These are phyloP conservation scores for Drosophila macrothrix DNA, from an alignment of 2,888 invertebrate genomes.

Conservation along the genomic window DNA sequence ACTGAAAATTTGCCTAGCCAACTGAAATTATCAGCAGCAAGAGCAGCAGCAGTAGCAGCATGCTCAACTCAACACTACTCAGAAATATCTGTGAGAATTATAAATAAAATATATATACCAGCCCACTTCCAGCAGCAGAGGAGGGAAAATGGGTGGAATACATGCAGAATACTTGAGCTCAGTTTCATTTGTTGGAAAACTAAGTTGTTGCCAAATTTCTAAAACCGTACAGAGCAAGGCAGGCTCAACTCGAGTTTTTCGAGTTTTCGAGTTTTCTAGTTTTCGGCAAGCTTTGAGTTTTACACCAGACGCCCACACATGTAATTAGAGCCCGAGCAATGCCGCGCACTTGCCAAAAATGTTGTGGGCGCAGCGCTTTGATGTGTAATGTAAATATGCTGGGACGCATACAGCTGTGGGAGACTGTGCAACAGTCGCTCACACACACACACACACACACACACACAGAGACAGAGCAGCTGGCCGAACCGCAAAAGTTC, in stretches of 20 bases:
- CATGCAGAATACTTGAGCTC: slow-evolving; percentile 25
- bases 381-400: slow-evolving; percentile 29
- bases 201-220: slow-evolving; percentile 71
- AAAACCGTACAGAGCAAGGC: slow-evolving; percentile 69
- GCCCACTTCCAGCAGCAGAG: slow-evolving; percentile 3
- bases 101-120: slow-evolving; percentile 71
- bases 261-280: slow-evolving; percentile 19
- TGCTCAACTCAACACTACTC: slow-evolving; percentile 40
- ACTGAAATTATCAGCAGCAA: slow-evolving; percentile 64
- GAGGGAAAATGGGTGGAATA: not conserved
- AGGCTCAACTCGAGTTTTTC: slow-evolving; percentile 69
- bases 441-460: not conserved
- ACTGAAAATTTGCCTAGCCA: slow-evolving; percentile 59
- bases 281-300: slow-evolving; percentile 37
- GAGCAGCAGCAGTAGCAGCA: slow-evolving; percentile 17
- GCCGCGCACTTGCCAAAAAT: slow-evolving; percentile 73
- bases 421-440: slow-evolving; percentile 43
- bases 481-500: slow-evolving; percentile 75
- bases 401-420: slow-evolving; percentile 11
- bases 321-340: slow-evolving; percentile 75
- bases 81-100: slow-evolving; percentile 53
- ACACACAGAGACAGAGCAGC: slow-evolving; percentile 31
- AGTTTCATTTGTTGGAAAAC: slow-evolving; percentile 61
- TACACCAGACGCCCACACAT: slow-evolving; percentile 60
- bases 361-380: slow-evolving; percentile 76